A percentile compares a stretch with the other conserved stretches of the same genome.
These are phyloP conservation scores for Taenioides sp. DNA, from an alignment of 2,797 vertebrate species.

Conservation along the genomic window DNA sequence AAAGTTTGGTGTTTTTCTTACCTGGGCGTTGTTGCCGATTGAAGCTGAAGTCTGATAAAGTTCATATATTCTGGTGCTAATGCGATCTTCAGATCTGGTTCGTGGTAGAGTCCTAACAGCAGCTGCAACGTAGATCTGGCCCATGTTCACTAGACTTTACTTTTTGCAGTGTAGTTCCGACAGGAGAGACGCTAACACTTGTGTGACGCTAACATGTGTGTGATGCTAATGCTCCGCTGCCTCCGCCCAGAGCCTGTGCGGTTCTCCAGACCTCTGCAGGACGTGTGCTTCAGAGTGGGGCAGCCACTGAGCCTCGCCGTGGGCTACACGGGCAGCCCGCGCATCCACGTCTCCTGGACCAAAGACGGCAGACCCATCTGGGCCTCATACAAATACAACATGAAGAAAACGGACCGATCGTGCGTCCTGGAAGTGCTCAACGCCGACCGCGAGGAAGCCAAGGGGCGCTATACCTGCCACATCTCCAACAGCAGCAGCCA, in stretches of 20 bases:
- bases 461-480: slow-evolving; percentile 86
- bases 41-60: no score
- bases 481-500: slow-evolving; percentile 82
- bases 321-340: slow-evolving; percentile 82
- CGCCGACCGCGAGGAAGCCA: slow-evolving; percentile 77
- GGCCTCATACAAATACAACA: slow-evolving; percentile 83
- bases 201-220: background rate
- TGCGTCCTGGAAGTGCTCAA: slow-evolving; percentile 76
- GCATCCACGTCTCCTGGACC: slow-evolving; percentile 85
- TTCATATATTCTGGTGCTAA: background rate
- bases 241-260: slow-evolving; percentile 66
- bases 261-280: slow-evolving; percentile 86
- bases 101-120: background rate
- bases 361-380: slow-evolving; percentile 79
- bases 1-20: no score
- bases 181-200: no score
- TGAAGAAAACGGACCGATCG: slow-evolving; percentile 83
- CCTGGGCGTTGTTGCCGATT: no score
- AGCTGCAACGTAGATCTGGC: background rate
- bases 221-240: background rate
- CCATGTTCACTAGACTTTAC: background rate
- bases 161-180: no score
- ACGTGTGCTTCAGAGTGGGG: slow-evolving; percentile 82
- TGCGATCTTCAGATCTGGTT: no score
- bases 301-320: slow-evolving; percentile 83